phyloP scores from a whole-genome alignment of 2,888 invertebrate species.

The Lycaena phlaeas region DNA sequence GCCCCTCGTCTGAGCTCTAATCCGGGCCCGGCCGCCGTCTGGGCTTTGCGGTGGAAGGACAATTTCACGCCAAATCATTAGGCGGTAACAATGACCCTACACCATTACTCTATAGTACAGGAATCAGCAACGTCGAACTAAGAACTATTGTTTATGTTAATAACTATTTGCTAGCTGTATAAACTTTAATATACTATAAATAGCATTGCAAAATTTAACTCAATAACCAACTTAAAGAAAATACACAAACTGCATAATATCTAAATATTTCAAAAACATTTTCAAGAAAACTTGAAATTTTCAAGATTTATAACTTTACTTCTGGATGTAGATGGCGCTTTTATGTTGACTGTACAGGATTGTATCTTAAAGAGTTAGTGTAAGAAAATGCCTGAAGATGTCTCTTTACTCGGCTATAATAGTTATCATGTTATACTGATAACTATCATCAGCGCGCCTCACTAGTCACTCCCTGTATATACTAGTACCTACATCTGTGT shows the following conservation, averaged over 20 bases:
- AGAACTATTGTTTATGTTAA: no score
- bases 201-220: no score
- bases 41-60: conserved; percentile 28
- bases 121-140: no score
- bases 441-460: no score
- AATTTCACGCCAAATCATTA: conserved; percentile 21
- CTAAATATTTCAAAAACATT: no score
- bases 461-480: no score
- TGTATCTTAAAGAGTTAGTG: neutral
- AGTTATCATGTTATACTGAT: neutral
- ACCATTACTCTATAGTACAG: no score
- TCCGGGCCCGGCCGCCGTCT: conserved; percentile 23
- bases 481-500: no score
- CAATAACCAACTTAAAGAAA: no score
- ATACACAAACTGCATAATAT: no score
- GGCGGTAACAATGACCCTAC: conserved; percentile 6
- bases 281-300: neutral
- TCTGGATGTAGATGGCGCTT: neutral
- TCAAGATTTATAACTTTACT: neutral
- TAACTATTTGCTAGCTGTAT: no score
- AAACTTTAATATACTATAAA: no score
- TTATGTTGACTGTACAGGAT: neutral
- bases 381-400: neutral
- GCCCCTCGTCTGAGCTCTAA: conserved; percentile 18
- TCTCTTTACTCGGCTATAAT: neutral